phyloP scores from a whole-genome alignment of 2,888 invertebrate genomes.

The Dendrolimus houi region DNA sequence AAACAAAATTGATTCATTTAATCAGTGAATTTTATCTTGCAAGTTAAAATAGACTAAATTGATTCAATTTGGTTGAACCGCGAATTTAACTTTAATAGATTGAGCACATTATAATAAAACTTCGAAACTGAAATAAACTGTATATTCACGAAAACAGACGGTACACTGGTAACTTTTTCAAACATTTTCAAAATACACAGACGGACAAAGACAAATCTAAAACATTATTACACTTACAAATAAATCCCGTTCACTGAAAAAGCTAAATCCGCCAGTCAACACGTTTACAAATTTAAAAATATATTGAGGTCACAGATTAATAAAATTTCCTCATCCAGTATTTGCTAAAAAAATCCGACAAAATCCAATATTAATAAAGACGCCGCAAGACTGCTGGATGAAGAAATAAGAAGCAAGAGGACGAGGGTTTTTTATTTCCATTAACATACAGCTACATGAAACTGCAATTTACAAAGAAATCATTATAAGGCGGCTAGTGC shows the following conservation, averaged over 20 bases:
- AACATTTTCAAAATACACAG: constrained; percentile 41
- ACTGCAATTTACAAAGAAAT: background rate
- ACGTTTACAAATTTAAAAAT: constrained; percentile 19
- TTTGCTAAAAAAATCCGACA: constrained; percentile 45
- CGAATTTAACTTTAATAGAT: no score
- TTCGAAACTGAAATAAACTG: no score
- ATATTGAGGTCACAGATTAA: background rate
- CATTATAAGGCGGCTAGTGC: background rate
- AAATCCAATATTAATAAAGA: constrained; percentile 23
- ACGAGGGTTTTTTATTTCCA: constrained; percentile 11
- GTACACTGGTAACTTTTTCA: constrained; percentile 40
- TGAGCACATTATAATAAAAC: no score
- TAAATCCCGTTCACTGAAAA: constrained; percentile 32
- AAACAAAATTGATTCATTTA: no score
- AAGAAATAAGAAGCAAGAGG: constrained; percentile 34
- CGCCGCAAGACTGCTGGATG: constrained; percentile 47
- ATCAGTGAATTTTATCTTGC: no score
- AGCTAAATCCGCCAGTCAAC: constrained; percentile 24
- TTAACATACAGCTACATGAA: background rate
- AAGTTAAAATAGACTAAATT: no score
- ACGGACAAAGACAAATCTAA: constrained; percentile 27
- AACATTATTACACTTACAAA: constrained; percentile 56
- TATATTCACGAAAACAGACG: constrained; percentile 37
- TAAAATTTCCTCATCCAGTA: constrained; percentile 39
- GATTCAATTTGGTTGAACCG: no score